Evolutionary conservation across 2,113 vertebrate genomes (phyloP), one percentile per base, ranked within the genome.

Genomic region (Sander lucioperca): DNA sequence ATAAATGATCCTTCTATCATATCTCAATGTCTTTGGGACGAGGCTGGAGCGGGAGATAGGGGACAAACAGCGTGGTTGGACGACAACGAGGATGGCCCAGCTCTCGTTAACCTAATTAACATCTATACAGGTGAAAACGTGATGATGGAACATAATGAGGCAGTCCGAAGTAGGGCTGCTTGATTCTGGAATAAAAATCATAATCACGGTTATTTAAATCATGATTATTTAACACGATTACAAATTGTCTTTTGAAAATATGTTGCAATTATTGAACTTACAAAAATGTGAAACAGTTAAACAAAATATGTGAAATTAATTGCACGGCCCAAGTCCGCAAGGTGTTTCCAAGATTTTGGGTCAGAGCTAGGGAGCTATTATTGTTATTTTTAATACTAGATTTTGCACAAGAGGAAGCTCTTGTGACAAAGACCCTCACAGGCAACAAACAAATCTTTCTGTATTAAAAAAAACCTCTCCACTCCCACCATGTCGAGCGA

Each of bases 1-100:
- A 86, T 82, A 91, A 93, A 87, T 69, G 83, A 87, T 86, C 69
- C 59, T 65, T 88, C 80, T 80, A 66, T 84, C 77, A 62, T 81
- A 89, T 92, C 61, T 58, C 77, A 50, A 21, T 58, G 90, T 89
- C 86, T 76, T 77, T 72, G 74, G 51, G 73, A 66, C 11, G 0
- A 83, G 61, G 87, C 79, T 79, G 82, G 51, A 79, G 68, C 1
- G 18, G 33, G 54, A 53, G 80, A 80, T 66, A 48, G 78, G 77
- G 83, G 80, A 89, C 78, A 9, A 79, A 45, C 76, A 6, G 73
- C 56, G 13, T 65, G 11, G 79, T 78, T 36, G 79, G 78, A 85
- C 15, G 4, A 36, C 14, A 62, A 4, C 5, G 45, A 57, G 54
- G 70, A 74, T 33, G 3, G 66, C 19, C 74, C 64, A 4, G 8